Base-by-base conservation (phyloP, 2,888 invertebrate genomes). In the Lasioglossum calceatum region DNA sequence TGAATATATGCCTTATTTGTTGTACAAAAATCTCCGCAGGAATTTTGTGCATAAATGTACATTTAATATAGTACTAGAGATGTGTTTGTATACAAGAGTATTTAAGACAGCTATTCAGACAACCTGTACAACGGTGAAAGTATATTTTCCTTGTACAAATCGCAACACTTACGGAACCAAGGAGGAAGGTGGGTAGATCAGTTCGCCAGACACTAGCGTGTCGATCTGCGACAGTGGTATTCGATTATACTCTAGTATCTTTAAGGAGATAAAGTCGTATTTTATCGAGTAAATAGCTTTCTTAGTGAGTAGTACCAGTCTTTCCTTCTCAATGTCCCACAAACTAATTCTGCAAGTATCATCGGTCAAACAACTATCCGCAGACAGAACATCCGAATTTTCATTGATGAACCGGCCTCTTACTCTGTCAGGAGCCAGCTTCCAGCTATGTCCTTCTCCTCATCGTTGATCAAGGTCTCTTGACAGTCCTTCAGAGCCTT, bases 301-400 rank as follows among this genome's bases (percentile, higher is more conserved):
- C n/a, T 97, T 97, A 4, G 98, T 97, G 42, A 98, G 95, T 23
- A 98, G 94, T 3, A 98, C 96, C 64, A 98, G 96, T 77, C 98
- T 96, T 95, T 98, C 98, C 92, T 97, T 97, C 94, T 98, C 98
- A 93, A 97, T 97, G 93, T 98, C 98, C 98, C 98, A 98, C 87
- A 98, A 96, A 92, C 98, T 98, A 92, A 98, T 98, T 95, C 98
- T 98, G 94, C 32, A 96, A 95, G 89, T 36, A 87, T 67, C n/a
- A 23, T 61, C 27, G 0, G 3, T 54, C 16, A 23, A 23, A 58
- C 0, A n/a, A 80, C 73, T 58, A 50, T 77, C 8, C 0, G 3
- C 10, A 23, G 19, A 36, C 16, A 23, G 16, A 16, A 58, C 14
- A 39, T n/a, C 12, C 0, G 0, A 39, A n/a, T n/a, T n/a, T n/a